These are phyloP conservation scores for Copsychus sechellarum DNA, from an alignment of 2,113 vertebrate species.

Conservation along the genomic window DNA sequence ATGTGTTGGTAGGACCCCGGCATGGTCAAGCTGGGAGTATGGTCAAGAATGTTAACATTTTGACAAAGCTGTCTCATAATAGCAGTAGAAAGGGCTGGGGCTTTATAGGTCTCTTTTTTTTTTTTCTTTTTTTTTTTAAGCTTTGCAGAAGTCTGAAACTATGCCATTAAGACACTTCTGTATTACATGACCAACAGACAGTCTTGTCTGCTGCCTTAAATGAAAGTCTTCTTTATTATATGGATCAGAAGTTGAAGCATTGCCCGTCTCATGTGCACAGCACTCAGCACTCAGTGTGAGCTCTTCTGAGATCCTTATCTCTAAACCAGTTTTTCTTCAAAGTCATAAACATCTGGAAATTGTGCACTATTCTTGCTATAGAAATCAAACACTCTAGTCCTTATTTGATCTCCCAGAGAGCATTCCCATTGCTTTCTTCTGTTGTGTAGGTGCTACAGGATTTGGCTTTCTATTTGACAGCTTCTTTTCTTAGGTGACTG, in stretches of 20 bases:
- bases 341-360: slow-evolving; percentile 43
- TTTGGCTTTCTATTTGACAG: slow-evolving; percentile 16
- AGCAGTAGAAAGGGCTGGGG: background rate
- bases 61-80: background rate
- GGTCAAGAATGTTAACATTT: background rate
- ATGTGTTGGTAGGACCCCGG: background rate
- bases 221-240: background rate
- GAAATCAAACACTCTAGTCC: slow-evolving; percentile 32
- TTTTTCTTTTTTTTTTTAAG: background rate
- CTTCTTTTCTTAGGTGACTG: background rate
- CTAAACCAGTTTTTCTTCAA: slow-evolving; percentile 11
- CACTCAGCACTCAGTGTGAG: background rate
- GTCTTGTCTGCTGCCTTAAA: background rate
- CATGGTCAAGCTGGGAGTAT: background rate
- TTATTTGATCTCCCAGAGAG: slow-evolving; percentile 39
- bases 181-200: background rate
- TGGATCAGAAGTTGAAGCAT: slow-evolving; percentile 1
- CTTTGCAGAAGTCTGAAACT: background rate
- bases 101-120: background rate
- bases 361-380: background rate
- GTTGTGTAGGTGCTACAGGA: slow-evolving; percentile 8
- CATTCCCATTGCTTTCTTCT: slow-evolving; percentile 12
- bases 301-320: slow-evolving; percentile 40
- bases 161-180: background rate
- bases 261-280: background rate